Percentiles rank a stretch among this genome's conserved stretches.
Conservation (phyloP, 1,140 invertebrate species). For the Ceratoteleas bidentatus region DNA sequence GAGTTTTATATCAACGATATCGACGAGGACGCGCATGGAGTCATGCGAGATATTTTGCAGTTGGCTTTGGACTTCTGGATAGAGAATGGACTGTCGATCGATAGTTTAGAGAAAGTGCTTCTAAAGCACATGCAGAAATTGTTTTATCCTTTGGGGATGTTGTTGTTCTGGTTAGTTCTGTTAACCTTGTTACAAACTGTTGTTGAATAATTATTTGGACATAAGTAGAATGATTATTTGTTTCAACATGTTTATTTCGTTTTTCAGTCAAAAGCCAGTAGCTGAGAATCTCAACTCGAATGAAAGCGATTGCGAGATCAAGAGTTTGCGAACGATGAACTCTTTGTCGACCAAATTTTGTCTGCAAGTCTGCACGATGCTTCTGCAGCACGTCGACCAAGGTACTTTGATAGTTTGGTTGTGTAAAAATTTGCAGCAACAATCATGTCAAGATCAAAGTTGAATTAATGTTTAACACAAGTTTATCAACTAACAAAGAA, state of each 20-base stretch:
- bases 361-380: constrained; percentile 76
- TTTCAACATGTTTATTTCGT: background rate
- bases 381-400: constrained; percentile 77
- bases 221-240: too few species aligned
- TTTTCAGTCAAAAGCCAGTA: constrained; percentile 58
- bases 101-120: constrained; percentile 78
- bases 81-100: constrained; percentile 77
- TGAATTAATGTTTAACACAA: too few species aligned
- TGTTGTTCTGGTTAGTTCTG: constrained; percentile 77
- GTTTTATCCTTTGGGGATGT: constrained; percentile 79
- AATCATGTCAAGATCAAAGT: too few species aligned
- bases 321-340: constrained; percentile 66
- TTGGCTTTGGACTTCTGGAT: constrained; percentile 80
- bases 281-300: constrained; percentile 64
- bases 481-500: too few species aligned
- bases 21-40: constrained; percentile 73
- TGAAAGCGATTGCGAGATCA: constrained; percentile 64
- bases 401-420: constrained; percentile 72
- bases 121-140: constrained; percentile 77
- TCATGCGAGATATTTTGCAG: constrained; percentile 75
- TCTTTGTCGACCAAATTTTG: constrained; percentile 78
- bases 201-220: too few species aligned
- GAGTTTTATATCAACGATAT: constrained; percentile 80
- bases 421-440: too few species aligned
- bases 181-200: too few species aligned